These are phyloP conservation scores for Trachythela sp. DNA, from an alignment of 64 coral and sea anemone genomes.

Conservation along the genomic window DNA sequence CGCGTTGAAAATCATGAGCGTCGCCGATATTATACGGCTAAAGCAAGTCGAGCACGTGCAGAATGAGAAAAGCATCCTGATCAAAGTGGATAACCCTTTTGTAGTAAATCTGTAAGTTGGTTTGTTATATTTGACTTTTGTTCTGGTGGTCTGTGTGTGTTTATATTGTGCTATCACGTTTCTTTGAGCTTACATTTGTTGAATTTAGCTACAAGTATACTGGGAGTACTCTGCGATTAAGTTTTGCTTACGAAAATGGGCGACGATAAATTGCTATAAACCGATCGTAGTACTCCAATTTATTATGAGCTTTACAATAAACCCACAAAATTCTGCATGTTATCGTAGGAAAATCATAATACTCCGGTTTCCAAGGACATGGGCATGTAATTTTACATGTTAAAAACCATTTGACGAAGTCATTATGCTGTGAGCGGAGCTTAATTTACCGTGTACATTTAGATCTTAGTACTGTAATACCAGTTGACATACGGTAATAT, in stretches of 20 bases:
- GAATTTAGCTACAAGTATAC: neutral
- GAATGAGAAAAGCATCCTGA: constrained; percentile 89
- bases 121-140: neutral
- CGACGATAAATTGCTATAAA: no score
- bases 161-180: neutral
- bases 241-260: neutral
- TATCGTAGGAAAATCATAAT: no score
- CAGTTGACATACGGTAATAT: no score
- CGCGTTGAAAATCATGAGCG: constrained; percentile 97
- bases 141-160: neutral
- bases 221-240: neutral
- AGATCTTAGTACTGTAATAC: no score
- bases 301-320: no score
- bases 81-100: constrained; percentile 90
- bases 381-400: neutral
- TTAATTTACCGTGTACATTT: neutral
- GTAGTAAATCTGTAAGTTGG: constrained; percentile 95
- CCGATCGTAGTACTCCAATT: no score
- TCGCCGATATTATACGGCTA: constrained; percentile 90
- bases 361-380: neutral
- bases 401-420: neutral
- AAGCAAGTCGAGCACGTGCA: constrained; percentile 99
- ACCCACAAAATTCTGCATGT: no score
- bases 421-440: neutral
- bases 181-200: neutral